Conservation (phyloP, 1,140 invertebrate genomes). For the Sycophaga agraensis region DNA sequence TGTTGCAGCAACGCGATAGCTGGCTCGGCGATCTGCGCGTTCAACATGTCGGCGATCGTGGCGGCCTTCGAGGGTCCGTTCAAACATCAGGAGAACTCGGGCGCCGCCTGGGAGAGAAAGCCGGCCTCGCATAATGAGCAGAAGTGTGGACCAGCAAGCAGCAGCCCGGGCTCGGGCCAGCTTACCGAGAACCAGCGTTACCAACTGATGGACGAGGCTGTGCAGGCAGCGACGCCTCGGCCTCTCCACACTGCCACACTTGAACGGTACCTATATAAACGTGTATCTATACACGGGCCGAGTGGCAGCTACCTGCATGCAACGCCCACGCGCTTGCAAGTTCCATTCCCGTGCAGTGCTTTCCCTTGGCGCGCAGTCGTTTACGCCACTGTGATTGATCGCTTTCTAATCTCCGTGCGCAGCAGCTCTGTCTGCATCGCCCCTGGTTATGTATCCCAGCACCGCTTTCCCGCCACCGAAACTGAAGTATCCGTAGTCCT, state of each 20-base stretch:
- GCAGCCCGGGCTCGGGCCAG: not conserved
- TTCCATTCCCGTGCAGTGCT: not conserved
- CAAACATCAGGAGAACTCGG: slow-evolving; percentile 77
- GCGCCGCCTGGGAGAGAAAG: slow-evolving; percentile 73
- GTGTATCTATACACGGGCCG: no score
- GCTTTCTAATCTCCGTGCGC: no score
- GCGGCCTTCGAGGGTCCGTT: slow-evolving; percentile 85
- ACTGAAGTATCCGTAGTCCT: no score
- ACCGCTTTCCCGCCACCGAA: no score
- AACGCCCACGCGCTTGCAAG: not conserved
- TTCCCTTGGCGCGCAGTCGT: no score
- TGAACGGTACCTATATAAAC: slow-evolving; percentile 62
- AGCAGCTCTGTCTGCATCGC: no score
- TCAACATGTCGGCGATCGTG: slow-evolving; percentile 81
- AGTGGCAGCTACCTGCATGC: no score
- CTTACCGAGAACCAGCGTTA: slow-evolving; percentile 74
- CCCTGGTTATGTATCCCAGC: no score
- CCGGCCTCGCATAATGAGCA: slow-evolving; percentile 53
- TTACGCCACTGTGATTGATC: not conserved
- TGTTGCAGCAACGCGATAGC: slow-evolving; percentile 83
- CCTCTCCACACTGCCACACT: slow-evolving; percentile 73
- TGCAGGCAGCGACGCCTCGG: slow-evolving; percentile 69
- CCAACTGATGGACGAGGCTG: slow-evolving; percentile 84
- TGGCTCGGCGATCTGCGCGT: slow-evolving; percentile 92
- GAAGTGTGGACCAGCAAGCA: slow-evolving; percentile 53